Evolutionary conservation across 2,888 invertebrate species (phyloP), one percentile per base, ranked within the genome.

Genomic region (Coremacera marginata): DNA sequence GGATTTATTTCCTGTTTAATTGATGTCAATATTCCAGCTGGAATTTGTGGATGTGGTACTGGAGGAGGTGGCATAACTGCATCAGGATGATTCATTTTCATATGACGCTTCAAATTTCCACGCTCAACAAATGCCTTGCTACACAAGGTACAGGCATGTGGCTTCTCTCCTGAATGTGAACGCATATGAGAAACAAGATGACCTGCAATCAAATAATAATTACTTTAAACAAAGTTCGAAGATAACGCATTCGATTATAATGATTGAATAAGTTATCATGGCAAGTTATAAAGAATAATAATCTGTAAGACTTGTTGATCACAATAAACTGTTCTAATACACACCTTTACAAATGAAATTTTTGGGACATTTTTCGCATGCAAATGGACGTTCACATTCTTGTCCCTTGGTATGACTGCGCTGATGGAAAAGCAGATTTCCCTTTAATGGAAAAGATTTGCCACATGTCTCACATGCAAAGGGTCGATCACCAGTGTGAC

Each of bases 281-380:
- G 31, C 31, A 31, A 19, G n/a, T 31, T 31, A 31, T 31, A 31
- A 31, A 31, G 31, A 31, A 31, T 4, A 31, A 31, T 31, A 31
- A 31, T 31, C 3, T 5, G 31, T 31, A 31, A 31, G 5, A 31
- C 31, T 31, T 31, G 5, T 31, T 31, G 31, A 31, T 31, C 19
- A 70, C 22, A 55, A 7, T 31, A 55, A 34, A 3, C n/a, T 14
- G n/a, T 22, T 22, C 3, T 44, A 44, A 11, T 44, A 19, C 83
- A 84, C 85, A 90, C 95, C 95, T 91, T 96, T 96, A 89, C 95
- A 95, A 91, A 95, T 94, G 87, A 96, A 96, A 88, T 95, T 95
- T 89, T 96, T 96, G 63, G 94, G 94, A 85, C 96, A 96, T 74
- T 96, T 90, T 83, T 95, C 95, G 86, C 96, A 96, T 74, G 94